Percentiles rank a stretch among this genome's conserved stretches.
Evolutionary conservation across 2,113 vertebrate genomes (phyloP).

Genomic region (Micronycteris hirsuta): DNA sequence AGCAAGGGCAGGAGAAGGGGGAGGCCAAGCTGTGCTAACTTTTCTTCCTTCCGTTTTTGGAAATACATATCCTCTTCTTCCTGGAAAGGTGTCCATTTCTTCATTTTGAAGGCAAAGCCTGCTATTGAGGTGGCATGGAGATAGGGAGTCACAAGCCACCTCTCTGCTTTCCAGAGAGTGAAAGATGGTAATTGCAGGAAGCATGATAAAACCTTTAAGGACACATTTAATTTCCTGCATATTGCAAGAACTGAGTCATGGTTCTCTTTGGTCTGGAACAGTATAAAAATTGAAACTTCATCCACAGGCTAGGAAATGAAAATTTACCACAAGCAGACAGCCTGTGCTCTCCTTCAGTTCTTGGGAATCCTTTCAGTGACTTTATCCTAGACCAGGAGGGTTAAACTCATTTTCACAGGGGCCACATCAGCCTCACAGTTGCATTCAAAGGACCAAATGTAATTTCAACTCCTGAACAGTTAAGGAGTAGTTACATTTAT

Average conservation of each 20-base stretch:
- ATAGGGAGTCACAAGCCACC: not conserved
- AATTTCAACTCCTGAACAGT: too few relatives aligned
- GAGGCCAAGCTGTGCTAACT: not conserved
- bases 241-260: not conserved
- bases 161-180: not conserved
- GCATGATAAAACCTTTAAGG: not conserved
- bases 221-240: not conserved
- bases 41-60: conserved; percentile 4
- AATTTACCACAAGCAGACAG: not conserved
- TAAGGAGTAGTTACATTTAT: too few relatives aligned
- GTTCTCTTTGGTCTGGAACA: not conserved
- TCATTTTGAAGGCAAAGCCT: not conserved
- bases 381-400: not conserved
- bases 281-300: not conserved
- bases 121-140: not conserved
- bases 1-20: not conserved
- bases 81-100: not conserved
- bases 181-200: not conserved
- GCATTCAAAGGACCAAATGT: not conserved
- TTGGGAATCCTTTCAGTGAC: not conserved
- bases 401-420: too few relatives aligned
- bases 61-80: not conserved
- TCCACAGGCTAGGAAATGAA: conserved; percentile 18
- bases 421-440: too few relatives aligned
- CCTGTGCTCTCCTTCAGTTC: not conserved